Evolutionary conservation across 2,113 vertebrate genomes (phyloP).

Genomic region (Grallaria varia): DNA sequence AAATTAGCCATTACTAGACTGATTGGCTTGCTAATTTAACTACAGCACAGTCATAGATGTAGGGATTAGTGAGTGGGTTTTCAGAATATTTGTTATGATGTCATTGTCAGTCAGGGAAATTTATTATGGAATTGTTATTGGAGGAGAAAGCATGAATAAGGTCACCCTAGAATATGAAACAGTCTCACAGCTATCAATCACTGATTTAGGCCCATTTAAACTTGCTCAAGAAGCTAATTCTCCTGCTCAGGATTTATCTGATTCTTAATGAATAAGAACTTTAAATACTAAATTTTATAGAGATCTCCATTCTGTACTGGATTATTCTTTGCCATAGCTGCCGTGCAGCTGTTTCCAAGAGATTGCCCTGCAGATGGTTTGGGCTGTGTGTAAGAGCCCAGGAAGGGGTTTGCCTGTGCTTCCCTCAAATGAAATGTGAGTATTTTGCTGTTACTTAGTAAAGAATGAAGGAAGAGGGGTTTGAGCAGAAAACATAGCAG

Average conservation of each 20-base stretch:
- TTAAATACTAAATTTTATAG: constrained; percentile 53
- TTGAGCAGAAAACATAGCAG: background rate
- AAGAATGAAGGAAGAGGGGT: background rate
- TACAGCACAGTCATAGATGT: background rate
- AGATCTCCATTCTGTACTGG: constrained; percentile 20
- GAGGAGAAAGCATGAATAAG: constrained; percentile 43
- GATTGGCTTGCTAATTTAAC: constrained; percentile 1
- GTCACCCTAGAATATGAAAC: constrained; percentile 55
- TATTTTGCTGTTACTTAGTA: background rate
- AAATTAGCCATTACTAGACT: background rate
- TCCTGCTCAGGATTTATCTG: constrained; percentile 57
- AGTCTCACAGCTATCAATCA: constrained; percentile 55
- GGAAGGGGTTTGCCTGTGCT: background rate
- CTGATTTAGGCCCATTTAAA: background rate
- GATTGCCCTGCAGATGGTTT: background rate
- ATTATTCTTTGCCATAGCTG: constrained; percentile 19
- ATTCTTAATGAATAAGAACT: constrained; percentile 56
- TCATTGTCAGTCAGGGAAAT: constrained; percentile 56
- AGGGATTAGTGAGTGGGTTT: constrained; percentile 18
- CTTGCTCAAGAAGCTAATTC: constrained; percentile 57
- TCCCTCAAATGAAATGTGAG: background rate
- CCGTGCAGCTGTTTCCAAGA: constrained; percentile 9
- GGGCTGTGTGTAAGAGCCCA: background rate
- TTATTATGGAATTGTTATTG: constrained; percentile 59
- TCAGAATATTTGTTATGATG: constrained; percentile 43